A percentile compares a stretch with the other conserved stretches of the same genome.
Conservation (phyloP, 2,113 vertebrate species). For the Dicrurus megarhynchus region DNA sequence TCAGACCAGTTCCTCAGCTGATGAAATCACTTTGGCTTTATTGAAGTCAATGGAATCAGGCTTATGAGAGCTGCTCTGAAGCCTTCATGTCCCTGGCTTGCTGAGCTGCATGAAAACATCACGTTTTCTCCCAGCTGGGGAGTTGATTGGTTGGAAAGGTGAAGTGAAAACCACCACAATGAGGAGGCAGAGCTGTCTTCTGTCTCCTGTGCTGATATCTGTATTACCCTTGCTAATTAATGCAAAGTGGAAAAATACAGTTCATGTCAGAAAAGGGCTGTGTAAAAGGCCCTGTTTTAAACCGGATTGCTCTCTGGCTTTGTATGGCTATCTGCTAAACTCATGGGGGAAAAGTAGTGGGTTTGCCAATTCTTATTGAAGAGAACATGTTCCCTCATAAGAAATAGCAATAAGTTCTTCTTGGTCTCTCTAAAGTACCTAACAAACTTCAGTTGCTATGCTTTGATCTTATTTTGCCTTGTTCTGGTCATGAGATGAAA, state of each 20-base stretch:
- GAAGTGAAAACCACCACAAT: background rate
- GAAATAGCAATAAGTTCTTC: background rate
- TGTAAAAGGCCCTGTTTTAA: background rate
- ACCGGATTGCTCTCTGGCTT: background rate
- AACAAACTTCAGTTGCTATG: background rate
- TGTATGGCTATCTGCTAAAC: background rate
- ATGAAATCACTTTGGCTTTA: background rate
- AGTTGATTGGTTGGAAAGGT: background rate
- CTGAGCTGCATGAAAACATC: background rate
- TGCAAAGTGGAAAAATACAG: background rate
- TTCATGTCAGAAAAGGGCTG: background rate
- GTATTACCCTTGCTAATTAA: background rate
- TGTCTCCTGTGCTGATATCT: background rate
- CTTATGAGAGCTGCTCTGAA: background rate
- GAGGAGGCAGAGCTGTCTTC: background rate
- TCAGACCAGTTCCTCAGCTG: slow-evolving; percentile 17
- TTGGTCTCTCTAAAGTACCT: background rate
- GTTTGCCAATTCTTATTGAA: background rate
- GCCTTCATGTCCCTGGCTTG: background rate
- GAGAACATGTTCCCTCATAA: background rate
- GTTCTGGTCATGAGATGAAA: background rate
- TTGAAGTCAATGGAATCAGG: background rate
- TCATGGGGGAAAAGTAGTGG: rapidly evolving
- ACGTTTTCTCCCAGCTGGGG: background rate
- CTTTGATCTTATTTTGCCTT: background rate